Percentiles rank a stretch among this genome's conserved stretches.
These are phyloP conservation scores for Cynoglossus semilaevis DNA, from an alignment of 2,113 vertebrate species.

Conservation along the genomic window DNA sequence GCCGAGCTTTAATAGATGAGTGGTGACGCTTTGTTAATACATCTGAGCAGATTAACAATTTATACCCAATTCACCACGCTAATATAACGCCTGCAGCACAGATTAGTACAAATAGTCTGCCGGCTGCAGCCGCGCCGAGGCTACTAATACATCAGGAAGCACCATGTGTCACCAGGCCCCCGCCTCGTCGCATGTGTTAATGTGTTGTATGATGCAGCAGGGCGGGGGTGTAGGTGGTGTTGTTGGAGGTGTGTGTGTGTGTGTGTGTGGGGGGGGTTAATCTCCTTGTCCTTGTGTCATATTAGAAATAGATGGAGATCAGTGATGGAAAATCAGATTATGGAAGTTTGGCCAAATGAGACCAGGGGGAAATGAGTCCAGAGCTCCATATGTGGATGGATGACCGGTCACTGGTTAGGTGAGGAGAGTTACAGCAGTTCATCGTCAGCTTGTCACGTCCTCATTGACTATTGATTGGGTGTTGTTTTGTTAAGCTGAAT, in stretches of 20 bases:
- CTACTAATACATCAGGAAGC: constrained; percentile 40
- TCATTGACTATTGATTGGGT: constrained; percentile 9
- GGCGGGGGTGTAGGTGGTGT: background rate
- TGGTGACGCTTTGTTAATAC: constrained; percentile 68
- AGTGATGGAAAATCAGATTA: constrained; percentile 21
- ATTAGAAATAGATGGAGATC: constrained; percentile 39
- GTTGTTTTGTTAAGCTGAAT: constrained; percentile 20
- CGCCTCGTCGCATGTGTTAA: constrained; percentile 41
- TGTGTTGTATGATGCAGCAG: constrained; percentile 35
- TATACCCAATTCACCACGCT: constrained; percentile 60
- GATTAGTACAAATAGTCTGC: constrained; percentile 60
- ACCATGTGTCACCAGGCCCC: constrained; percentile 40
- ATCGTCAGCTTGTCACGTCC: constrained; percentile 9
- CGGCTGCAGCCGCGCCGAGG: constrained; percentile 1
- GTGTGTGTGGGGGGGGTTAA: constrained; percentile 24
- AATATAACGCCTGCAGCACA: constrained; percentile 63
- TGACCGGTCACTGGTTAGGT: background rate
- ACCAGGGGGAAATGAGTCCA: constrained; percentile 18
- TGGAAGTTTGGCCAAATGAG: constrained; percentile 14
- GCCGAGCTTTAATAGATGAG: constrained; percentile 57
- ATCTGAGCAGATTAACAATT: constrained; percentile 76
- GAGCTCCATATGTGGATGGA: background rate
- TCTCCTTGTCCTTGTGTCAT: constrained; percentile 33
- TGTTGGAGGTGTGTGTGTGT: too few species aligned
- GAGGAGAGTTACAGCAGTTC: background rate